A percentile compares a stretch with the other conserved stretches of the same genome.
Evolutionary conservation across 1,140 invertebrate genomes (phyloP).

Genomic region (Lepidurus arcticus): DNA sequence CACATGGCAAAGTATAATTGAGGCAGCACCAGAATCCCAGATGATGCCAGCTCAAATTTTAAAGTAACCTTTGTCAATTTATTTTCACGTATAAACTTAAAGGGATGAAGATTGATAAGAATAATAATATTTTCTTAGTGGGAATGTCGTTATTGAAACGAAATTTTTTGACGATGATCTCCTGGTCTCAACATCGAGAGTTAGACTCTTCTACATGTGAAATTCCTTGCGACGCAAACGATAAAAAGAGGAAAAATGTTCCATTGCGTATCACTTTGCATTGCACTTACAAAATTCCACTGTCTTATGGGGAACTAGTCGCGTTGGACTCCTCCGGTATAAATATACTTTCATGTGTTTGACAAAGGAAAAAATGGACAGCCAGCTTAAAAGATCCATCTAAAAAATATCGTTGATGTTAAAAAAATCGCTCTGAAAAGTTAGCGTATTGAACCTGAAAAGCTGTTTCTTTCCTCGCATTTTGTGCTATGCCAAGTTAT

Average conservation of each 20-base stretch:
- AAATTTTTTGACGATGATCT: slow-evolving; percentile 96
- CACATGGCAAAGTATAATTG: slow-evolving; percentile 97
- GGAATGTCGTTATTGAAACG: slow-evolving; percentile 97
- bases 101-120: neutral
- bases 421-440: neutral
- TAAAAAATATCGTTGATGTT: neutral
- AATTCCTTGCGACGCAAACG: neutral
- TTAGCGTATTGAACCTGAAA: neutral
- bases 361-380: neutral
- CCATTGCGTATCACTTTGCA: slow-evolving; percentile 21
- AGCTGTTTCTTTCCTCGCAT: slow-evolving; percentile 1
- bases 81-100: slow-evolving; percentile 31
- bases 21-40: slow-evolving; percentile 97
- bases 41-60: slow-evolving; percentile 99
- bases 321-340: neutral
- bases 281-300: slow-evolving; percentile 13
- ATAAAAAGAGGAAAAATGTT: neutral
- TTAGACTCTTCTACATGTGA: slow-evolving; percentile 93
- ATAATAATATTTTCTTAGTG: slow-evolving; percentile 59
- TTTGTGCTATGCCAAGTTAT: slow-evolving; percentile 11
- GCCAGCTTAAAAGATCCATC: neutral
- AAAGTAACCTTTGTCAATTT: slow-evolving; percentile 56
- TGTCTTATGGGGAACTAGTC: slow-evolving; percentile 5
- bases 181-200: slow-evolving; percentile 88
- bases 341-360: neutral